phyloP scores from a whole-genome alignment of 2,113 vertebrate species.

The Thalassoma bifasciatum region DNA sequence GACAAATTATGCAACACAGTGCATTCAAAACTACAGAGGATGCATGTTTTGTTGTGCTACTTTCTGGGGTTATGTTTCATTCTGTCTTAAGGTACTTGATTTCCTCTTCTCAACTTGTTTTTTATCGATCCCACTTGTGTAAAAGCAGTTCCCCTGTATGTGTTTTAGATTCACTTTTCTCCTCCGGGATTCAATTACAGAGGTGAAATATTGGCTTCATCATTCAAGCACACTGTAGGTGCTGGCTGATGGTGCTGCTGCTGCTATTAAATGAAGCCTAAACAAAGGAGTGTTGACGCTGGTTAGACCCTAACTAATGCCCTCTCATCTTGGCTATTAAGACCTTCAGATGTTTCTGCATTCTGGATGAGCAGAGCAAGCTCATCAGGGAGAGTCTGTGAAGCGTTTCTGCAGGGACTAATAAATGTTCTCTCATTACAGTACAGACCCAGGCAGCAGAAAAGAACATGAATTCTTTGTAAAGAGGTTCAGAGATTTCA shows the following conservation, averaged over 20 bases:
- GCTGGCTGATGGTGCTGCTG: neutral
- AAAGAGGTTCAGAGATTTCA: conserved; percentile 35
- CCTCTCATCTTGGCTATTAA: conserved; percentile 19
- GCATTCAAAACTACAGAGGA: neutral
- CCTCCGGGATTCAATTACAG: neutral
- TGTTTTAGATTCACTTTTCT: neutral
- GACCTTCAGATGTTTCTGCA: conserved; percentile 14
- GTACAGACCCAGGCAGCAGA: neutral
- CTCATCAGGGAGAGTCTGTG: neutral
- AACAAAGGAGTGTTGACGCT: neutral
- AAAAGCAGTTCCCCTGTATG: neutral
- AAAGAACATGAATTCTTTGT: conserved; percentile 21
- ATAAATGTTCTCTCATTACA: conserved; percentile 30
- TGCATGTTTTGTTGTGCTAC: conserved; percentile 18
- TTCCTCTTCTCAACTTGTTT: no score
- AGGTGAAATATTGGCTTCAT: conserved; percentile 2
- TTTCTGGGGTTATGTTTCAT: conserved; percentile 25
- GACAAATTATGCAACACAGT: conserved; percentile 4
- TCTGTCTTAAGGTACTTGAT: neutral
- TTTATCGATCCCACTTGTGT: neutral
- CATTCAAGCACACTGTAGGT: neutral
- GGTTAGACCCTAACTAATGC: conserved; percentile 19
- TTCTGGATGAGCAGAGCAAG: neutral
- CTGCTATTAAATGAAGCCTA: conserved; percentile 3
- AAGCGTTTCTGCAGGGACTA: conserved; percentile 1